Evolutionary conservation across 1,140 invertebrate genomes (phyloP).

Genomic region (Neotoxoptera formosana): DNA sequence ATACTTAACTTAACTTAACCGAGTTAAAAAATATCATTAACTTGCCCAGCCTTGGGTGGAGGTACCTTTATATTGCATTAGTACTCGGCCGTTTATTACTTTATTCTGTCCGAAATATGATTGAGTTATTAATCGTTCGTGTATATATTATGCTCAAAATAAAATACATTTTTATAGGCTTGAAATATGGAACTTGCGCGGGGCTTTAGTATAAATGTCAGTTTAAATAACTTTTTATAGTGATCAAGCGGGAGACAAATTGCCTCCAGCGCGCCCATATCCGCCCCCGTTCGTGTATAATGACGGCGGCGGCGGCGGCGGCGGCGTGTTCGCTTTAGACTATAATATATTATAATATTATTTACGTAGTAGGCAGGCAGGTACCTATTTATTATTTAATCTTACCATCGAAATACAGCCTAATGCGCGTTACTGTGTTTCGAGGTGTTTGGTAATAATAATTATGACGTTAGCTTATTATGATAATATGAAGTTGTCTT

Average conservation of each 20-base stretch:
- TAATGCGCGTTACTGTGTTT: background rate
- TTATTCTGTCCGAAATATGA: background rate
- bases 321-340: background rate
- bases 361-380: background rate
- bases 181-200: background rate
- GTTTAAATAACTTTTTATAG: constrained; percentile 23
- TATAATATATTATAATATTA: too few species aligned
- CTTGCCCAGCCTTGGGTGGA: too few species aligned
- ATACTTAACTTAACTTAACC: too few species aligned
- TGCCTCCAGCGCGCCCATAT: background rate
- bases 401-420: background rate
- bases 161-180: background rate
- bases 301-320: background rate
- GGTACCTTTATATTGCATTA: background rate
- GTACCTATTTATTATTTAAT: background rate
- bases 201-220: background rate
- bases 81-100: background rate
- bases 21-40: too few species aligned
- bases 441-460: background rate
- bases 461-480: background rate
- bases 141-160: background rate
- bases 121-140: background rate
- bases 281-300: background rate
- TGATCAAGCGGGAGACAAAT: constrained; percentile 23
- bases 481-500: background rate